A percentile compares a stretch with the other conserved stretches of the same genome.
These are phyloP conservation scores for Linepithema humile DNA, from an alignment of 1,140 invertebrate genomes.

Conservation along the genomic window DNA sequence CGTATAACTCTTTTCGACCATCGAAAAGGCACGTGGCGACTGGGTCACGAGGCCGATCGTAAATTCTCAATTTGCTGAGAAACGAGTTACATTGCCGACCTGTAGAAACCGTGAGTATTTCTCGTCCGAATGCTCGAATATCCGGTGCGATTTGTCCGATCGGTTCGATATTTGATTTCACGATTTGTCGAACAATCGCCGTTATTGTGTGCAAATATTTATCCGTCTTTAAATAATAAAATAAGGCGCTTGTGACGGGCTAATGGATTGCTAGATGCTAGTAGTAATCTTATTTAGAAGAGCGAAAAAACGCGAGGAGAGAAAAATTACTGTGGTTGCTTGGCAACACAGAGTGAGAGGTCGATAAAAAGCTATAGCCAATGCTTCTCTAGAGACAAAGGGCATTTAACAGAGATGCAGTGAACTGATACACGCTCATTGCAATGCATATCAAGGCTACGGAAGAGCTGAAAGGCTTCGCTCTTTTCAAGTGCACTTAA, in stretches of 20 bases:
- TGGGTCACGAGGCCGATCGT: constrained; percentile 30
- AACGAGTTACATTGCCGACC: neutral
- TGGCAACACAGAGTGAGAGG: neutral
- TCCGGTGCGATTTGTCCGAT: neutral
- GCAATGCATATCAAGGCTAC: neutral
- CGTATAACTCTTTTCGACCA: constrained; percentile 11
- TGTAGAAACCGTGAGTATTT: neutral
- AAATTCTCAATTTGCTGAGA: constrained; percentile 28
- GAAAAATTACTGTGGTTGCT: too few relatives aligned
- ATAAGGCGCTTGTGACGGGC: too few relatives aligned
- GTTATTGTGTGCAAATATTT: too few relatives aligned
- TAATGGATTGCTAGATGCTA: too few relatives aligned
- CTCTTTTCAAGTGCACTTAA: neutral
- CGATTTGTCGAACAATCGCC: too few relatives aligned
- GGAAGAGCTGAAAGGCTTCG: neutral
- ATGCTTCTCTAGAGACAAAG: neutral
- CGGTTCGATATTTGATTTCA: neutral
- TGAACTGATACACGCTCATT: neutral
- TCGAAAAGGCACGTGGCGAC: constrained; percentile 19
- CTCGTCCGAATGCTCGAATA: neutral
- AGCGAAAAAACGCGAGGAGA: too few relatives aligned
- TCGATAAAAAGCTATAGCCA: neutral
- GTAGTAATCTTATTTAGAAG: too few relatives aligned
- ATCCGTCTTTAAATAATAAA: too few relatives aligned
- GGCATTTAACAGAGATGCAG: neutral